Base-by-base conservation (phyloP, 1,140 invertebrate species). In the Panagrolaimus sp. region DNA sequence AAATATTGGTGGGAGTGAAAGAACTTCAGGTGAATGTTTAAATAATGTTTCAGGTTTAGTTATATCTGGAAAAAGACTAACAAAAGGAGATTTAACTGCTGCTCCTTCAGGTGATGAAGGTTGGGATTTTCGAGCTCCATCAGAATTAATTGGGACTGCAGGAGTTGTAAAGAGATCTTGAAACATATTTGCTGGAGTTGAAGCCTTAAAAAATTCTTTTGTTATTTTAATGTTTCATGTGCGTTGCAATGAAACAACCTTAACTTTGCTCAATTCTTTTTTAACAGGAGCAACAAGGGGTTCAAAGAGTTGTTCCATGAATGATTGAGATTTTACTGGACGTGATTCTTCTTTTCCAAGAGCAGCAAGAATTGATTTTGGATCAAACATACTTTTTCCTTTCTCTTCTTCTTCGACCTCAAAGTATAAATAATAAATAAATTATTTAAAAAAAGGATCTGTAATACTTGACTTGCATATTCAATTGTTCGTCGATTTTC, bases 221-320 rank as follows among this genome's bases (percentile, higher is more conserved):
- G n/a, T 38, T 16, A 14, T 14, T 9, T 44, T 42, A 42, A n/a
- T n/a, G n/a, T n/a, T n/a, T n/a, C n/a, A n/a, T n/a, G n/a, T n/a
- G n/a, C 31, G 9, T 0, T n/a, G n/a, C n/a, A n/a, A 5, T 11
- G 4, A 23, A 64, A 27, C 38, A 13, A 67, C 67, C 57, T 43
- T 46, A 13, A 68, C 51, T 63, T 68, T 70, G 9, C 38, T 61
- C 48, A 67, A 45, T 13, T 66, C 69, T 16, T 61, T 48, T 42
- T 63, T 66, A 38, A 70, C 23, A 11, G 69, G 69, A 61, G 44
- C 69, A 43, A 70, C 38, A 63, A 68, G 20, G 11, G 69, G 63
- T 25, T 67, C 65, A 42, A 70, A 61, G 11, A 70, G 69, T 62
- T 67, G 16, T 45, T 66, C 65, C 64, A 70, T 68, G 42, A 70